These are phyloP conservation scores for Botia kubotai DNA, from an alignment of 2,797 vertebrate genomes.

Conservation along the genomic window DNA sequence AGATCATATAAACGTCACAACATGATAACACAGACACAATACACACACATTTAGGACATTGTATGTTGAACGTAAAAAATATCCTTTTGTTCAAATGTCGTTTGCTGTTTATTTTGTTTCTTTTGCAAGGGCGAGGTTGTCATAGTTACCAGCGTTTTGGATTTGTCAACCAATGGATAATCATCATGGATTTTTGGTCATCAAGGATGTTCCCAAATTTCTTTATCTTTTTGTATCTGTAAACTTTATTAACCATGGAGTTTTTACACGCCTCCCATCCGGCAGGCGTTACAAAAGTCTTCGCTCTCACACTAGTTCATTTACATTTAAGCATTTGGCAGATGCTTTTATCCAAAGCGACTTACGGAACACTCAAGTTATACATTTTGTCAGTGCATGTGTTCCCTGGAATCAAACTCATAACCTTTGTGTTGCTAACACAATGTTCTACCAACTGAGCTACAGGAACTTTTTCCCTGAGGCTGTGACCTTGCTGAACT, in stretches of 20 bases:
- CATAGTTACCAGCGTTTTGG: conserved; percentile 16
- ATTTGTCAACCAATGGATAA: conserved; percentile 8
- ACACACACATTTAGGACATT: conserved; percentile 8
- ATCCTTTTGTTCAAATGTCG: conserved; percentile 5
- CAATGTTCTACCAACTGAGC: too few relatives aligned
- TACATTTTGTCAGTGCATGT: too few relatives aligned
- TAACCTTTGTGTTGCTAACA: too few relatives aligned
- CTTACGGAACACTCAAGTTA: too few relatives aligned
- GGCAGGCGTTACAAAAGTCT: too few relatives aligned
- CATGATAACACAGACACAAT: neutral
- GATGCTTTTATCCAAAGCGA: too few relatives aligned
- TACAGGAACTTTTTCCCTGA: too few relatives aligned
- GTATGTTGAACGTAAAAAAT: conserved; percentile 9
- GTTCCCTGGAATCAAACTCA: too few relatives aligned
- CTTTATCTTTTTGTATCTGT: neutral
- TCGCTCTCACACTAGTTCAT: too few relatives aligned
- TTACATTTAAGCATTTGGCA: too few relatives aligned
- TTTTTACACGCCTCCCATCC: too few relatives aligned
- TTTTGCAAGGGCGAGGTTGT: conserved; percentile 6
- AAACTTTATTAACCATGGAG: neutral
- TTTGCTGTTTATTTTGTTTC: conserved; percentile 18
- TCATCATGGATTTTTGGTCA: conserved; percentile 16
- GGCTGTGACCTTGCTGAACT: too few relatives aligned
- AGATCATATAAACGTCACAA: conserved; percentile 5
- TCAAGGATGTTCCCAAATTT: neutral